phyloP scores from a whole-genome alignment of 2,113 vertebrate species.

The Ascaphus truei region DNA sequence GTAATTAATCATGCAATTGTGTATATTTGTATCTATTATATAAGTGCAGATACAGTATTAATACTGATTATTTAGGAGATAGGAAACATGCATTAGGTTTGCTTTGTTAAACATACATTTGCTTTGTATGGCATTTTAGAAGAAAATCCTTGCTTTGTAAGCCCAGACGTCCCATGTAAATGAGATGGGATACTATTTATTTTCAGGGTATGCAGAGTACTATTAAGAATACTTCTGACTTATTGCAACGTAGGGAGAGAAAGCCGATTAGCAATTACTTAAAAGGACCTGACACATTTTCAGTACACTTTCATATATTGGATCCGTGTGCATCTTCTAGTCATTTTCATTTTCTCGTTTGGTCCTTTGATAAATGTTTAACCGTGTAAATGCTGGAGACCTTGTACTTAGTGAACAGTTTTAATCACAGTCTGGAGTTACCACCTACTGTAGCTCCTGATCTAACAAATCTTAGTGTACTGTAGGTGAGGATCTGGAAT shows the following conservation, averaged over 20 bases:
- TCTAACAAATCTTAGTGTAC: too few relatives aligned
- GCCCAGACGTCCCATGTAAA: background rate
- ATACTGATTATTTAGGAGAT: background rate
- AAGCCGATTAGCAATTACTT: background rate
- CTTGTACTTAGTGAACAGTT: too few relatives aligned
- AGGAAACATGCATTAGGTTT: background rate
- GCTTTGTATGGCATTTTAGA: background rate
- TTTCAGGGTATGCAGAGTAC: background rate
- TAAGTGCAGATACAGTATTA: background rate
- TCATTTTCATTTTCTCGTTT: background rate
- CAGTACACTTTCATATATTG: background rate
- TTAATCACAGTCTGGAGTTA: too few relatives aligned
- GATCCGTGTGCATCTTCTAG: background rate
- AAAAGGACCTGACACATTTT: background rate
- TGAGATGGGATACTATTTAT: background rate
- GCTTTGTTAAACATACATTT: background rate
- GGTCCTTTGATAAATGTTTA: too few relatives aligned
- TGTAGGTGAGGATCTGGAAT: too few relatives aligned
- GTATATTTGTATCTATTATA: background rate
- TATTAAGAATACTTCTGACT: background rate
- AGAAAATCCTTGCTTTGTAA: background rate
- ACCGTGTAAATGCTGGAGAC: too few relatives aligned
- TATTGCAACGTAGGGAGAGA: background rate
- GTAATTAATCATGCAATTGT: background rate
- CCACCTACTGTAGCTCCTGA: too few relatives aligned